A percentile compares a stretch with the other conserved stretches of the same genome.
Conservation (phyloP, 92 coral and sea anemone species). For the Zoanthus solanderi region DNA sequence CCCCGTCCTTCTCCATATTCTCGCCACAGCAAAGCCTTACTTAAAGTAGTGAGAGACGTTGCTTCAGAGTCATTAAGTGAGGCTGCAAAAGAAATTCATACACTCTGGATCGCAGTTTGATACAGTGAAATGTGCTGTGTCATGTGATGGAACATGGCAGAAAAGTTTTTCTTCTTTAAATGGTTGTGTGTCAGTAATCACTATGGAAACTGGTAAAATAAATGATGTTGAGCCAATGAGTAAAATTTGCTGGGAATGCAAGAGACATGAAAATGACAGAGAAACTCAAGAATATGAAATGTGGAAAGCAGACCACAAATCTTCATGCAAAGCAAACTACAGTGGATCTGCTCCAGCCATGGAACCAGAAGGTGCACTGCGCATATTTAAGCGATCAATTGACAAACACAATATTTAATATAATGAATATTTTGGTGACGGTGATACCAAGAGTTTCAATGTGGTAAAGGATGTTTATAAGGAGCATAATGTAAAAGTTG, state of each 20-base stretch:
- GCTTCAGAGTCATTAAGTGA: too few species aligned
- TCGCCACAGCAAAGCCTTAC: constrained; percentile 51
- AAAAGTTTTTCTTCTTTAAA: too few species aligned
- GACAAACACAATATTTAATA: constrained; percentile 53
- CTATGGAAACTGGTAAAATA: too few species aligned
- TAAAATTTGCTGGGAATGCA: neutral
- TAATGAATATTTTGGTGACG: constrained; percentile 64
- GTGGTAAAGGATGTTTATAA: neutral
- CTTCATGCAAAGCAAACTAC: constrained; percentile 61
- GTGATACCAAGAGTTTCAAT: constrained; percentile 59
- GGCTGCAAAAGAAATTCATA: too few species aligned
- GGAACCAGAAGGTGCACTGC: constrained; percentile 58
- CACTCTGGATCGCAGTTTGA: too few species aligned
- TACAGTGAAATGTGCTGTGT: too few species aligned
- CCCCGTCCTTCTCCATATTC: constrained; percentile 17
- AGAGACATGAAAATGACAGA: neutral
- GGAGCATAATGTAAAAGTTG: constrained; percentile 2
- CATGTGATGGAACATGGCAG: too few species aligned
- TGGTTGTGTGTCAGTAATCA: too few species aligned
- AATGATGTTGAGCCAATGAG: too few species aligned
- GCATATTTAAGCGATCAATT: constrained; percentile 56
- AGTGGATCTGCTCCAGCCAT: constrained; percentile 42
- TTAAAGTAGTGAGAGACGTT: constrained; percentile 8
- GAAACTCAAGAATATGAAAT: constrained; percentile 38
- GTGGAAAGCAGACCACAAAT: constrained; percentile 50